Evolutionary conservation across 2,113 vertebrate genomes (phyloP).

Genomic region (Psittacara wagleri): DNA sequence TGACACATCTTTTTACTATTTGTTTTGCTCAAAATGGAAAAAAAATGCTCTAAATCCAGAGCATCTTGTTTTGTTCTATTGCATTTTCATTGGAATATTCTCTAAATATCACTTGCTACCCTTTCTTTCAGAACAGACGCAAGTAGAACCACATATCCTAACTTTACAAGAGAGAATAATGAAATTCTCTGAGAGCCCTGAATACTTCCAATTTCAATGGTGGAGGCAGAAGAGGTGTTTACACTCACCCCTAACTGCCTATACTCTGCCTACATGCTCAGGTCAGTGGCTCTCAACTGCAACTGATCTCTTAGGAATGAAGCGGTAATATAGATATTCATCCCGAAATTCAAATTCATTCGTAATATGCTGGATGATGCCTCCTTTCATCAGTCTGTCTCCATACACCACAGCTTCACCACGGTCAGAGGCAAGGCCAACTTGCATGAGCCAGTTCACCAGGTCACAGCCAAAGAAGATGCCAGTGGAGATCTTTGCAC

Average conservation of each 20-base stretch:
- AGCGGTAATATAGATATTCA: constrained; percentile 84
- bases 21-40: constrained; percentile 5
- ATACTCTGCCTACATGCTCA: neutral
- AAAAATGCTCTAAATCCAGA: neutral
- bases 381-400: constrained; percentile 83
- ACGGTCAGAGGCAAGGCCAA: constrained; percentile 86
- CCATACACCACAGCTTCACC: constrained; percentile 89
- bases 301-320: constrained; percentile 66
- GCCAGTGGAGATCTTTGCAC: constrained; percentile 75
- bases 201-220: neutral
- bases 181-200: neutral
- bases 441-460: constrained; percentile 91
- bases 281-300: constrained; percentile 4
- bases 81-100: neutral
- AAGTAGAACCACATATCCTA: neutral
- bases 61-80: neutral
- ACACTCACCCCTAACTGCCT: neutral
- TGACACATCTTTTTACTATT: neutral
- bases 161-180: neutral
- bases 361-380: constrained; percentile 86
- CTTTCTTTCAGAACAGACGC: neutral
- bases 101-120: neutral
- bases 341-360: constrained; percentile 86
- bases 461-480: constrained; percentile 93
- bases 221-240: neutral